Evolutionary conservation across 2,113 vertebrate species (phyloP).

Genomic region (Rhinoderma darwinii): DNA sequence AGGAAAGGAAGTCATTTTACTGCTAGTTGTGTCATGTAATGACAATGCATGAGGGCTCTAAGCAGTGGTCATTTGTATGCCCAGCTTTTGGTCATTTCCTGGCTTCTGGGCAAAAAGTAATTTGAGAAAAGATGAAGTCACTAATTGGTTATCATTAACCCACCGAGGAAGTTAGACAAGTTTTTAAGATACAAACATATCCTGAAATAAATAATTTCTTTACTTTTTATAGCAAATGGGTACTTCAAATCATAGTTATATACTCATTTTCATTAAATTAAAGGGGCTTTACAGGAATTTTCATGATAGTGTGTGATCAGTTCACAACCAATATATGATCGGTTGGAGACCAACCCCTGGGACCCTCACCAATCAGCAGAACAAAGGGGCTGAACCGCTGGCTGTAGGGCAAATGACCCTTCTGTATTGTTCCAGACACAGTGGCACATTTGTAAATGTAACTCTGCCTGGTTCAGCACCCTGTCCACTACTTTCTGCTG

Average conservation of each 20-base stretch:
- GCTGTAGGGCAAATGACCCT: too few relatives aligned
- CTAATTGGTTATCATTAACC: neutral
- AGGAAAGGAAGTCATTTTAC: slow-evolving; percentile 18
- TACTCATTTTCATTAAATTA: too few relatives aligned
- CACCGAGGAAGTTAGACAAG: neutral
- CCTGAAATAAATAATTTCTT: neutral
- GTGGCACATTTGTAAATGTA: too few relatives aligned
- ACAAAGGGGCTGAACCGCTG: too few relatives aligned
- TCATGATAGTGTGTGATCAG: too few relatives aligned
- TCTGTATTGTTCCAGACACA: too few relatives aligned
- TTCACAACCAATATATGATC: too few relatives aligned
- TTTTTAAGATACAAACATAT: neutral
- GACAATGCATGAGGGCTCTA: neutral
- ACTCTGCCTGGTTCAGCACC: too few relatives aligned
- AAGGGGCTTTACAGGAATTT: neutral
- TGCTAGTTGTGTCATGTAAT: slow-evolving; percentile 2
- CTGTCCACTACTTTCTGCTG: too few relatives aligned
- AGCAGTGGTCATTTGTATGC: neutral
- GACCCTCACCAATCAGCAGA: too few relatives aligned
- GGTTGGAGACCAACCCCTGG: too few relatives aligned
- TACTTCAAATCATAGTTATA: neutral
- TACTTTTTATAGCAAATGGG: neutral
- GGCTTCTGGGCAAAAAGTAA: neutral
- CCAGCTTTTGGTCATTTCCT: slow-evolving; percentile 43
- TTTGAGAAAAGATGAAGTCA: neutral